Percentiles rank a stretch among this genome's conserved stretches.
Conservation (phyloP, 2,888 invertebrate genomes). For the Euzetes globulus region DNA sequence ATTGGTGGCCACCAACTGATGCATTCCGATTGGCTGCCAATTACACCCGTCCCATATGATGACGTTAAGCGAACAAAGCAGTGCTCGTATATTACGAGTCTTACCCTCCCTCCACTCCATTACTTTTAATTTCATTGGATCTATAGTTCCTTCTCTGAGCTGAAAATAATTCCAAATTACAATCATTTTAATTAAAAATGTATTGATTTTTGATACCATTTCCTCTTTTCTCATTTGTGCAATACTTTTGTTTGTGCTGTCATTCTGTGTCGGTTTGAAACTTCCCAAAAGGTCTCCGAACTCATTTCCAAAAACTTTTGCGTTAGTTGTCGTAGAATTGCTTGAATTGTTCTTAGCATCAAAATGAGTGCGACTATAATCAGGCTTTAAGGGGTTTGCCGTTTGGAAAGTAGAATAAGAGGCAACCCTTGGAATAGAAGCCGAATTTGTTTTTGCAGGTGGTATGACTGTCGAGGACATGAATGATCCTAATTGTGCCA, state of each 20-base stretch:
- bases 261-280: conserved; percentile 19
- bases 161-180: not conserved
- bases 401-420: conserved; percentile 30
- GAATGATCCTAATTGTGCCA: conserved; percentile 40
- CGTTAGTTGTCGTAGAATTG: not conserved
- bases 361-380: conserved; percentile 64
- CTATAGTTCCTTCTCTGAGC: conserved; percentile 39
- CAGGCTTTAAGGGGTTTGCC: conserved; percentile 45
- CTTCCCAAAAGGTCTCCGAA: conserved; percentile 32
- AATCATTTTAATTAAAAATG: too few species aligned
- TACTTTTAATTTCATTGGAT: conserved; percentile 52
- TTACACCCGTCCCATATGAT: conserved; percentile 87
- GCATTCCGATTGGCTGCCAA: conserved; percentile 91
- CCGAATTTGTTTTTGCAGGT: not conserved
- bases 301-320: conserved; percentile 31
- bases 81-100: conserved; percentile 87
- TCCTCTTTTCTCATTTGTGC: conserved; percentile 35
- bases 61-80: conserved; percentile 86
- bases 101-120: conserved; percentile 79
- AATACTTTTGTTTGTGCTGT: conserved; percentile 32
- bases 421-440: conserved; percentile 33
- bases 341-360: conserved; percentile 19
- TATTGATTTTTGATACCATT: too few species aligned
- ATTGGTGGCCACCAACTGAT: conserved; percentile 76
- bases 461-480: not conserved